Percentiles rank a stretch among this genome's conserved stretches.
Evolutionary conservation across 2,113 vertebrate species (phyloP).

Genomic region (Parotia lawesii): DNA sequence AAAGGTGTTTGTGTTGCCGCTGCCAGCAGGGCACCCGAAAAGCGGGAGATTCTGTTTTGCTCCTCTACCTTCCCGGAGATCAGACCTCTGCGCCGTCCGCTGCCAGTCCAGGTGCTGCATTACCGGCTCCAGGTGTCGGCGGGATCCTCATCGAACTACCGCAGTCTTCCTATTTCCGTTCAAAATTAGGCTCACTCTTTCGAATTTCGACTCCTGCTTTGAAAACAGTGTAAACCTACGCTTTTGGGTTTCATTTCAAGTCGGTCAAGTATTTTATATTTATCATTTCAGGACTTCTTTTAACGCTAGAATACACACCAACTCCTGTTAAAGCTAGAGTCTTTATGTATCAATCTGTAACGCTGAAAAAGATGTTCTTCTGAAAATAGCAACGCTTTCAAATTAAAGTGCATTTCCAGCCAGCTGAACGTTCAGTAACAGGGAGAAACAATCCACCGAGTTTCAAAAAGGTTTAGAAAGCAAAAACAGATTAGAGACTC

Average conservation of each 20-base stretch:
- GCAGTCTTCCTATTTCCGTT: neutral
- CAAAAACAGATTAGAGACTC: neutral
- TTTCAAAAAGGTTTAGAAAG: neutral
- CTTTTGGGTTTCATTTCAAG: neutral
- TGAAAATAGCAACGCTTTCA: neutral
- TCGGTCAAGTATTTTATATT: neutral
- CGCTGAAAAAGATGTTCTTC: neutral
- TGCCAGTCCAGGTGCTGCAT: neutral
- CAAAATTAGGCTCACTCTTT: neutral
- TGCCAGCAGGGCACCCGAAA: neutral
- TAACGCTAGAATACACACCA: neutral
- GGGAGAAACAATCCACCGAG: neutral
- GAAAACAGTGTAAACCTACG: neutral
- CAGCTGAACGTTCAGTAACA: neutral
- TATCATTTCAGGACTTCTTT: neutral
- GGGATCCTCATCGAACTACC: neutral
- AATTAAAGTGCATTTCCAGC: neutral
- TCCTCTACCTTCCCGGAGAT: neutral
- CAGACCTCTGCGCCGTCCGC: neutral
- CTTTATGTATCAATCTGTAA: neutral
- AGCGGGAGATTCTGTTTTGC: neutral
- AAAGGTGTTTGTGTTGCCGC: neutral
- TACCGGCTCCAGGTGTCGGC: neutral
- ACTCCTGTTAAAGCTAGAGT: neutral
- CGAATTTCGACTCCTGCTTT: neutral